These are phyloP conservation scores for Stichodactyla helianthus DNA, from an alignment of 64 coral and sea anemone species.

Conservation along the genomic window DNA sequence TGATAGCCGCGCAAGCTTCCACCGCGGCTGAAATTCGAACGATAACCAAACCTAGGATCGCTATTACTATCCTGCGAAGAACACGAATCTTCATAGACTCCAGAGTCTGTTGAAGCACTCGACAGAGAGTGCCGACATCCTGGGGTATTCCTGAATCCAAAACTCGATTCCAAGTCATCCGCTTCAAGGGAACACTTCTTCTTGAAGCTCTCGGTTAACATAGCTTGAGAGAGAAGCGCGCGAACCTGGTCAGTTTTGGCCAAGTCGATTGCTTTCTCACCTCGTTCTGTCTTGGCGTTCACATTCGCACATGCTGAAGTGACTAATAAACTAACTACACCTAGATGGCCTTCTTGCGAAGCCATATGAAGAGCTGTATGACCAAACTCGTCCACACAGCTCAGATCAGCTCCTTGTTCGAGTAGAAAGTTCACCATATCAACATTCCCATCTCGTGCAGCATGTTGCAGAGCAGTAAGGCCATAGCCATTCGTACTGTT, in stretches of 20 bases:
- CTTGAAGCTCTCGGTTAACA: conserved; percentile 57
- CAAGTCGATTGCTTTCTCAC: conserved; percentile 49
- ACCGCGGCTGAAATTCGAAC: not conserved
- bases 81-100: conserved; percentile 48
- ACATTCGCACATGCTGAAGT: conserved; percentile 66
- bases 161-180: not conserved
- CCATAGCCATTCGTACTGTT: conserved; percentile 48
- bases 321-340: conserved; percentile 51
- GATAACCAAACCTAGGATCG: conserved; percentile 27
- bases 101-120: conserved; percentile 63
- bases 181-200: conserved; percentile 29
- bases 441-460: conserved; percentile 35
- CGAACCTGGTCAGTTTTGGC: conserved; percentile 45
- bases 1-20: not conserved
- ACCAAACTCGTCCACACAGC: conserved; percentile 30
- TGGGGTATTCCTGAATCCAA: conserved; percentile 38
- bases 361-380: conserved; percentile 54
- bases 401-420: conserved; percentile 57
- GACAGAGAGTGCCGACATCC: conserved; percentile 59
- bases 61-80: conserved; percentile 35
- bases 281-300: conserved; percentile 36
- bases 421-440: conserved; percentile 57
- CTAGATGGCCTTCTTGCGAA: conserved; percentile 50
- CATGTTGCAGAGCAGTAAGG: conserved; percentile 54
- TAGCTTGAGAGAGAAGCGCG: conserved; percentile 62